Percentiles rank a stretch among this genome's conserved stretches.
Evolutionary conservation across 2,113 vertebrate species (phyloP).

Genomic region (Potamarius usumacintae): DNA sequence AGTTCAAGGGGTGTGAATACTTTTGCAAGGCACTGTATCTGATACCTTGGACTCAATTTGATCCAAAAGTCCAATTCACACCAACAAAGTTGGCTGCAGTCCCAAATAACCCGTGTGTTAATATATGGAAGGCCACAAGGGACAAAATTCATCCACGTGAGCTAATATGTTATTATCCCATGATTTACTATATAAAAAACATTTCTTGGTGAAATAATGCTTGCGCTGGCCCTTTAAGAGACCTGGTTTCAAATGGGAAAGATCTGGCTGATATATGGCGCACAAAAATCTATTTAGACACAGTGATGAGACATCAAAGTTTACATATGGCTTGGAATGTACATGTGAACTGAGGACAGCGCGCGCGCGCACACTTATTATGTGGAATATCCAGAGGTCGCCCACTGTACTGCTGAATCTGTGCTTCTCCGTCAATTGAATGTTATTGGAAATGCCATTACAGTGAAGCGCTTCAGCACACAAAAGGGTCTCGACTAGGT

Average conservation of each 20-base stretch:
- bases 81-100: not conserved
- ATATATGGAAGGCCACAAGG: not conserved
- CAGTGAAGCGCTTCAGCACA: conserved; percentile 5
- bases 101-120: not conserved
- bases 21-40: not conserved
- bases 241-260: not conserved
- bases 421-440: not conserved
- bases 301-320: not conserved
- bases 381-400: not conserved
- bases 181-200: not conserved
- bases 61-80: conserved; percentile 6
- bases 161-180: not conserved
- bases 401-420: not conserved
- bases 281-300: not conserved
- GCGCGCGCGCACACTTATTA: not conserved
- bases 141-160: not conserved
- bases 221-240: conserved; percentile 1
- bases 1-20: no score
- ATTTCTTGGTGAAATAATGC: not conserved
- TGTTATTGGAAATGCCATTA: conserved; percentile 3
- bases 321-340: not conserved
- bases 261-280: not conserved
- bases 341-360: not conserved
- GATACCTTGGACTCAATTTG: not conserved
- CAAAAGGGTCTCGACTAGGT: not conserved